Evolutionary conservation across 2,888 invertebrate genomes (phyloP).

Genomic region (Lathronympha strigana): DNA sequence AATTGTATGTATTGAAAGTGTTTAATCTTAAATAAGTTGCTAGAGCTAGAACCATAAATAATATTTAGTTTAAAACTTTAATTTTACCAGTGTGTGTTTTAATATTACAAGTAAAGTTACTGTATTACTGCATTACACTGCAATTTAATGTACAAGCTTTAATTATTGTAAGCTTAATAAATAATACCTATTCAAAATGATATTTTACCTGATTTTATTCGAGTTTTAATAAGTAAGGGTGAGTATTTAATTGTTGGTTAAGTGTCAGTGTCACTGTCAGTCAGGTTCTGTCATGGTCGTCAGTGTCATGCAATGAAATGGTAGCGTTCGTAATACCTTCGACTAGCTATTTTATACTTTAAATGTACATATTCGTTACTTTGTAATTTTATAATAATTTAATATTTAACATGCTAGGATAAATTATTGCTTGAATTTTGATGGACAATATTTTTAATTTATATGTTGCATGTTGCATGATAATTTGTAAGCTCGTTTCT

Average conservation of each 20-base stretch:
- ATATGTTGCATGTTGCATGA: too few species aligned
- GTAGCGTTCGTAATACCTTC: conserved; percentile 24
- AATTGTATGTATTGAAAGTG: neutral
- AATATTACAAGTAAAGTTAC: too few species aligned
- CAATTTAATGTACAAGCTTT: too few species aligned
- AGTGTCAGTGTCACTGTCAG: conserved; percentile 6
- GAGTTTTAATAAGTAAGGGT: too few species aligned
- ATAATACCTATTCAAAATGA: too few species aligned
- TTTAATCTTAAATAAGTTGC: neutral
- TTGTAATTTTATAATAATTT: neutral
- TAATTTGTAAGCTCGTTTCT: conserved; percentile 16
- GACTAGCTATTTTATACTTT: neutral
- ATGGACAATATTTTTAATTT: too few species aligned
- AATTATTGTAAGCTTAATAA: too few species aligned
- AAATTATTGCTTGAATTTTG: too few species aligned
- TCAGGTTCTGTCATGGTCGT: neutral
- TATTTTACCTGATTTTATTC: too few species aligned
- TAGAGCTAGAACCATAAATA: too few species aligned
- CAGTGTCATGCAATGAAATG: too few species aligned
- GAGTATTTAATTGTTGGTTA: neutral
- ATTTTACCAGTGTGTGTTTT: neutral
- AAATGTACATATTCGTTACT: neutral
- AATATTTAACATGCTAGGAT: neutral
- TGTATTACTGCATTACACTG: too few species aligned
- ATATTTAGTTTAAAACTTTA: neutral